Percentiles rank a stretch among this genome's conserved stretches.
Conservation (phyloP, 2,113 vertebrate genomes). For the Hemibagrus wyckioides region DNA sequence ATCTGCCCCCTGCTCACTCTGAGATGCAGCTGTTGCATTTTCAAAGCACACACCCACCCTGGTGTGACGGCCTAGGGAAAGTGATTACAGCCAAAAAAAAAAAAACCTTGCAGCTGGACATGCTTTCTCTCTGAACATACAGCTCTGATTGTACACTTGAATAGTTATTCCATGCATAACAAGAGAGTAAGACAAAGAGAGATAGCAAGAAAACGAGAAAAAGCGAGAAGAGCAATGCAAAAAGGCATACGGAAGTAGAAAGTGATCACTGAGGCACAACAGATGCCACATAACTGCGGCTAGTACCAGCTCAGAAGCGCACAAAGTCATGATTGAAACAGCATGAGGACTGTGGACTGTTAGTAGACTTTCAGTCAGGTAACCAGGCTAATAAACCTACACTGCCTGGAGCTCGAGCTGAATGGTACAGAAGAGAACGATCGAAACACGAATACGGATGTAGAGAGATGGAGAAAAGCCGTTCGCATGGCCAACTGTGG, state of each 20-base stretch:
- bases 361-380: slow-evolving; percentile 6
- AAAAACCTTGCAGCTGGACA: slow-evolving; percentile 59
- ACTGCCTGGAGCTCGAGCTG: not conserved
- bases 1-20: slow-evolving; percentile 1
- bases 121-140: slow-evolving; percentile 1
- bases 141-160: not conserved
- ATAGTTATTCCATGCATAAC: slow-evolving; percentile 2
- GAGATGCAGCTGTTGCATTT: slow-evolving; percentile 61
- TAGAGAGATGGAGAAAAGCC: not conserved
- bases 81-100: slow-evolving; percentile 56
- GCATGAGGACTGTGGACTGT: not conserved
- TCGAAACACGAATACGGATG: not conserved
- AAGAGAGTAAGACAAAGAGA: not conserved
- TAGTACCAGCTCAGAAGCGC: not conserved
- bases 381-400: not conserved
- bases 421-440: not conserved
- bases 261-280: not conserved
- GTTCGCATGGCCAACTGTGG: not conserved
- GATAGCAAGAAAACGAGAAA: not conserved
- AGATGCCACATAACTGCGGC: not conserved
- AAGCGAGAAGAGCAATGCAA: not conserved
- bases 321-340: not conserved
- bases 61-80: slow-evolving; percentile 59
- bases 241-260: not conserved
- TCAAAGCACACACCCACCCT: slow-evolving; percentile 56